Evolutionary conservation across 2,888 invertebrate genomes (phyloP), one percentile per base, ranked within the genome.

Genomic region (Rapana venosa): DNA sequence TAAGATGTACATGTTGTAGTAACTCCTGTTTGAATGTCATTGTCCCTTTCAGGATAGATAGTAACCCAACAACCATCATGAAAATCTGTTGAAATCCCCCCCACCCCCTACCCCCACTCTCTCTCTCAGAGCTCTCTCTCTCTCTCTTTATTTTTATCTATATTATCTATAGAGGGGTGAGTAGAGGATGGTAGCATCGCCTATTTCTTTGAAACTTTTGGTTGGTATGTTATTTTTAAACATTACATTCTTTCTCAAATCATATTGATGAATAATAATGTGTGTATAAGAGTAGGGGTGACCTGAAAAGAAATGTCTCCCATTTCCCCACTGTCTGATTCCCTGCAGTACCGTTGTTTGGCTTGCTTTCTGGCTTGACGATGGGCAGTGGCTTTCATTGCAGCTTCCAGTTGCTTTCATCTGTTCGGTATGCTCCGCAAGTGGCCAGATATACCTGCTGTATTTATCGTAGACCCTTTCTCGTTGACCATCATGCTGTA

Each of bases 381-480:
- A n/a, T 85, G 56, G n/a, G 8, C 13, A 17, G 26, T 47, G 26
- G 56, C 58, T 58, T 58, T n/a, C 6, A 26, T 1, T 85, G 5
- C 6, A 35, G 61, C 86, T 85, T 85, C 8, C 1, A 58, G 85
- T 86, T n/a, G 86, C 86, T 86, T 35, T n/a, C 47, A 8, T 32
- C 86, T 35, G 86, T 61, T 17, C 22, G 86, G 86, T 86, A 86
- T 86, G 86, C 86, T 86, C 86, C 86, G 86, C 86, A 86, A 86
- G 86, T 86, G 86, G 86, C 86, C 86, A 86, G 86, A 86, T 86
- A 66, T 86, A 86, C 86, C 86, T 86, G 26, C 66, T 35, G 11
- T 47, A 47, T 47, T 47, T 47, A 47, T 47, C 8, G 47, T 47
- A 47, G 47, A 47, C 47, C 47, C 47, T 47, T 47, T 47, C 47